These are phyloP conservation scores for Laupala kohalensis DNA, from an alignment of 1,140 invertebrate genomes.

Conservation along the genomic window DNA sequence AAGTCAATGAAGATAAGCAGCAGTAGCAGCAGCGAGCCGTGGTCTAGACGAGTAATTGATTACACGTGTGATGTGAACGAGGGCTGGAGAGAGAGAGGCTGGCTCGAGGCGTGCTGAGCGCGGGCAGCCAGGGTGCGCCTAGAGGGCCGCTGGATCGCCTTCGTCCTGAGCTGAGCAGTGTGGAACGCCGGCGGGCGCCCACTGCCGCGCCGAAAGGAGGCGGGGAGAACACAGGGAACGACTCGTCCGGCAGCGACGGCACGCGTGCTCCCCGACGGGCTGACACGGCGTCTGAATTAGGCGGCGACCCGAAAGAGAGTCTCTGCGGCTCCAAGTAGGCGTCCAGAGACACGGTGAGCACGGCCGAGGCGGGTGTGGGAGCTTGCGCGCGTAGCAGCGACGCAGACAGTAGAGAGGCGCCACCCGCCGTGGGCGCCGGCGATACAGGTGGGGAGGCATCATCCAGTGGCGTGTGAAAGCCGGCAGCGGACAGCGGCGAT, in stretches of 20 bases:
- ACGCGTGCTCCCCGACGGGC: constrained; percentile 26
- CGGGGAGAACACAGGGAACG: constrained; percentile 71
- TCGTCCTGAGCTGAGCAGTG: constrained; percentile 25
- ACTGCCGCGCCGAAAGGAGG: constrained; percentile 47
- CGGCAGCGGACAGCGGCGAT: constrained; percentile 43
- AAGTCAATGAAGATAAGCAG: too few relatives aligned
- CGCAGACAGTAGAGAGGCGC: constrained; percentile 28
- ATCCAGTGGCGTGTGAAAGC: constrained; percentile 46
- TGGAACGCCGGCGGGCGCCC: constrained; percentile 13
- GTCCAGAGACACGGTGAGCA: constrained; percentile 68
- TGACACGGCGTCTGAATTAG: constrained; percentile 35
- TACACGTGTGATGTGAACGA: constrained; percentile 73
- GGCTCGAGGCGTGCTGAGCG: constrained; percentile 38
- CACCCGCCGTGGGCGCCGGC: constrained; percentile 27
- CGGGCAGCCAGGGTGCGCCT: constrained; percentile 37
- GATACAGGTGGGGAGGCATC: constrained; percentile 27
- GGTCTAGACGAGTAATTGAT: constrained; percentile 21
- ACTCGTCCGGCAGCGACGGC: constrained; percentile 53
- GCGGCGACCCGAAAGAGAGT: constrained; percentile 63
- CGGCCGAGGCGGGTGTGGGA: constrained; percentile 70
- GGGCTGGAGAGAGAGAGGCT: constrained; percentile 57
- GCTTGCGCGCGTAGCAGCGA: constrained; percentile 43
- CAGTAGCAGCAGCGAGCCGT: background rate
- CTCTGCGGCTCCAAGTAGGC: constrained; percentile 69
- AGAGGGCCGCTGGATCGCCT: constrained; percentile 33